Conservation (phyloP, 2,797 vertebrate genomes). For the Lepus townsendii region DNA sequence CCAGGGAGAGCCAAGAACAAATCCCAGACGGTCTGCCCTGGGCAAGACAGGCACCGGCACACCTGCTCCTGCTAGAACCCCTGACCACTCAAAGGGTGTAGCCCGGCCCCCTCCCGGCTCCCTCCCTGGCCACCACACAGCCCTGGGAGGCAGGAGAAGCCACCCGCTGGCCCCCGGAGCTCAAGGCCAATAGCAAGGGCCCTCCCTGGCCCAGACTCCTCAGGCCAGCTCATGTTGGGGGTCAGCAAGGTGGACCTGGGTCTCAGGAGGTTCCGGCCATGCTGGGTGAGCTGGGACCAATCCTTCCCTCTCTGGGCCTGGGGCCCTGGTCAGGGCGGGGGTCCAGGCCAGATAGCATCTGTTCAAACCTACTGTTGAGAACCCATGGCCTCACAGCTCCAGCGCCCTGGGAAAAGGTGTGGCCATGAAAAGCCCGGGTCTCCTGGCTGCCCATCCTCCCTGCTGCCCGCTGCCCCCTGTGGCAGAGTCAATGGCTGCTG, state of each 20-base stretch:
- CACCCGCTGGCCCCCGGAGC: background rate
- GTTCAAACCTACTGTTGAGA: background rate
- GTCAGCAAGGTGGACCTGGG: fast-evolving
- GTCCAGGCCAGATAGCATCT: background rate
- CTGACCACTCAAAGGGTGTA: too few species aligned
- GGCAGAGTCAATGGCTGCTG: background rate
- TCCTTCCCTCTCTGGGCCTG: background rate
- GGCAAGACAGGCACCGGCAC: background rate
- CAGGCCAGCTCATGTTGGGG: background rate
- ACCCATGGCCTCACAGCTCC: background rate
- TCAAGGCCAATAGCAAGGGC: background rate
- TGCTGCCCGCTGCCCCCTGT: fast-evolving
- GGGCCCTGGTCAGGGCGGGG: background rate
- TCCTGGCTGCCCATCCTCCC: background rate
- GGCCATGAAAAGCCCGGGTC: fast-evolving
- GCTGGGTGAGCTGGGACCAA: background rate
- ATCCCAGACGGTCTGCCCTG: background rate
- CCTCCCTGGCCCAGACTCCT: fast-evolving
- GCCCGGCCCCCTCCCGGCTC: too few species aligned
- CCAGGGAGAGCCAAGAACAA: too few species aligned
- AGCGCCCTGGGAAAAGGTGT: fast-evolving
- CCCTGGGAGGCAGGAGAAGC: background rate
- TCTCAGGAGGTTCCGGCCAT: fast-evolving
- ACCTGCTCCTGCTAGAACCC: background rate
- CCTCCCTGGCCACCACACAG: background rate